These are phyloP conservation scores for Trichonephila clavata DNA, from an alignment of 1,140 invertebrate genomes.

Conservation along the genomic window DNA sequence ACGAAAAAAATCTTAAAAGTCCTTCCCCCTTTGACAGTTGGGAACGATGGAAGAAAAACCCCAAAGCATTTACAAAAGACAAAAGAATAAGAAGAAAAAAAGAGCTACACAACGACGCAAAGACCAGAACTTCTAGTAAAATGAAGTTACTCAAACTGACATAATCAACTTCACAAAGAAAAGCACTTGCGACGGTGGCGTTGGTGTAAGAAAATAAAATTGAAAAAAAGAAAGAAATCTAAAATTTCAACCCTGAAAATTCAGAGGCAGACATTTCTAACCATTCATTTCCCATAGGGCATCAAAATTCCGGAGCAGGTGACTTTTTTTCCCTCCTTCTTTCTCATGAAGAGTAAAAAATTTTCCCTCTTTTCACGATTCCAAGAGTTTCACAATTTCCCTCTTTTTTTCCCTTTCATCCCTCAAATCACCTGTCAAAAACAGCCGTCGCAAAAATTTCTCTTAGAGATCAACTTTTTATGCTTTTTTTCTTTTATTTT, in stretches of 20 bases:
- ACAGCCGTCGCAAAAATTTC: conserved; percentile 72
- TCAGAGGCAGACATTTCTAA: conserved; percentile 35
- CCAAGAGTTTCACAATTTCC: conserved; percentile 64
- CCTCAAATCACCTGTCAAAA: conserved; percentile 73
- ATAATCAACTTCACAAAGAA: conserved; percentile 59
- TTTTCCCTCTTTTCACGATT: conserved; percentile 52
- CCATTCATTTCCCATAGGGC: conserved; percentile 66
- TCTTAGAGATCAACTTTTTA: conserved; percentile 61
- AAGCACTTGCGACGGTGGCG: neutral
- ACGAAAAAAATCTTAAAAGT: neutral
- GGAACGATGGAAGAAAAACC: neutral
- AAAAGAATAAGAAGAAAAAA: neutral
- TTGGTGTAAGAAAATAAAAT: neutral
- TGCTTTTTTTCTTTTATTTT: neutral
- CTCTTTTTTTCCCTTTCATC: conserved; percentile 41
- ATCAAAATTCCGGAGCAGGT: conserved; percentile 38
- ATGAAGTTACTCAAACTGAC: conserved; percentile 65
- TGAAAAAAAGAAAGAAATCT: neutral
- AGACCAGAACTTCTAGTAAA: conserved; percentile 33
- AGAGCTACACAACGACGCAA: neutral
- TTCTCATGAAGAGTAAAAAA: conserved; percentile 36
- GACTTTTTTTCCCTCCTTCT: conserved; percentile 45
- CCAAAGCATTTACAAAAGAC: conserved; percentile 17
- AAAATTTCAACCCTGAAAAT: conserved; percentile 51
- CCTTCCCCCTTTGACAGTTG: neutral